Percentiles rank a stretch among this genome's conserved stretches.
Conservation (phyloP, 2,797 vertebrate species). For the Sphenodon punctatus region DNA sequence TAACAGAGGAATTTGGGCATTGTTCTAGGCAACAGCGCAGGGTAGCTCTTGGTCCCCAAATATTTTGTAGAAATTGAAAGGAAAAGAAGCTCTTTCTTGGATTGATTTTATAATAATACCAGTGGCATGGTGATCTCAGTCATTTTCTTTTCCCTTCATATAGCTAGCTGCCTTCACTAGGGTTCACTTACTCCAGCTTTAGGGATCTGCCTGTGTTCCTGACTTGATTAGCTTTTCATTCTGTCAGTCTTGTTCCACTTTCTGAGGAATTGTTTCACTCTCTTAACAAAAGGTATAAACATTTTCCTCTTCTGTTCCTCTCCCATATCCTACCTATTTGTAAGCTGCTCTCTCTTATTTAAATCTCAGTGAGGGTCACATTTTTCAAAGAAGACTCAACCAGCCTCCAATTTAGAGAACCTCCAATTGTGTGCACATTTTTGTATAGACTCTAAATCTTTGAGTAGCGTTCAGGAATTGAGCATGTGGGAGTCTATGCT, state of each 20-base stretch:
- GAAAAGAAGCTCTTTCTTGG: constrained; percentile 35
- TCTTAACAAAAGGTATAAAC: constrained; percentile 58
- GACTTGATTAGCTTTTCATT: constrained; percentile 46
- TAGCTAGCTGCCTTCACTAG: constrained; percentile 23
- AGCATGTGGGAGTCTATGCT: neutral
- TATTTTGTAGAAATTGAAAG: constrained; percentile 23
- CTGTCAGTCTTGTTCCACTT: constrained; percentile 26
- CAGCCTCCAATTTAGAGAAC: neutral
- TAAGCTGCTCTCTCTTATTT: constrained; percentile 42
- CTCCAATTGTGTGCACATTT: constrained; percentile 7
- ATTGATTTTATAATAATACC: constrained; percentile 23
- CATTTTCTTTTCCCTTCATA: constrained; percentile 25
- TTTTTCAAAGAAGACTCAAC: constrained; percentile 29
- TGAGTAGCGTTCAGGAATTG: neutral
- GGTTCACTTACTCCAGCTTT: constrained; percentile 39
- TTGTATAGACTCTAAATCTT: too few species aligned
- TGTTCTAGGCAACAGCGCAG: neutral
- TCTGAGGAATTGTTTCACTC: constrained; percentile 40
- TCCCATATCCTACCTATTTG: constrained; percentile 52
- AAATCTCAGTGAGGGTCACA: neutral
- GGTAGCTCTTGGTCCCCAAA: neutral
- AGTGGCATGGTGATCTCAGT: neutral
- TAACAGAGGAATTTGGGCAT: neutral
- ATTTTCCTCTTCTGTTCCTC: constrained; percentile 30
- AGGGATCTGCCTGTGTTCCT: constrained; percentile 24